Evolutionary conservation across 2,113 vertebrate species (phyloP).

Genomic region (Phaetusa simplex): DNA sequence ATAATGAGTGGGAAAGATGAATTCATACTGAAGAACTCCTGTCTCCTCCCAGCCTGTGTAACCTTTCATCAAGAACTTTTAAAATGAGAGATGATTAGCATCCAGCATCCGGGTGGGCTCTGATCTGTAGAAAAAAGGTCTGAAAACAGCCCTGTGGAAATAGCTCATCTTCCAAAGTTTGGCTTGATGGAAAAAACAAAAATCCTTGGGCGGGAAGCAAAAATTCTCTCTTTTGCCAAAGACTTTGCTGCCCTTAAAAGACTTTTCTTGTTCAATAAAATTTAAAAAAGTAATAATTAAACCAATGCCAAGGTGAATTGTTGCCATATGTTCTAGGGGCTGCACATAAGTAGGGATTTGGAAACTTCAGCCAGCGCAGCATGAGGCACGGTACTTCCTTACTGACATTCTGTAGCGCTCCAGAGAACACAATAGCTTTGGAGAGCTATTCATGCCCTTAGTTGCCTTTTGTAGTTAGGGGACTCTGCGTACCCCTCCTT

Average conservation of each 20-base stretch:
- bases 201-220: neutral
- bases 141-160: neutral
- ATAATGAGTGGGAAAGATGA: neutral
- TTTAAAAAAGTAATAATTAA: slow-evolving; percentile 33
- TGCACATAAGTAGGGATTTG: neutral
- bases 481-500: neutral
- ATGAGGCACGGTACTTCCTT: neutral
- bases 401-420: neutral
- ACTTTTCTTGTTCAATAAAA: slow-evolving; percentile 1
- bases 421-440: neutral
- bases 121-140: neutral
- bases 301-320: slow-evolving; percentile 37
- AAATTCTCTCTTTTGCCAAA: slow-evolving; percentile 13
- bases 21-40: neutral
- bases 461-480: neutral
- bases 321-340: neutral
- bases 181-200: neutral
- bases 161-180: neutral
- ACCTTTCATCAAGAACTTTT: neutral
- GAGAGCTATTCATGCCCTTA: neutral
- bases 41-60: neutral
- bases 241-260: neutral
- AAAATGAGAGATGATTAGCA: neutral
- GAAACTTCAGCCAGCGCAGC: neutral
- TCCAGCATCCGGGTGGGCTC: neutral